Percentiles rank a stretch among this genome's conserved stretches.
phyloP scores from a whole-genome alignment of 2,113 vertebrate species.

The Bombycilla garrulus region DNA sequence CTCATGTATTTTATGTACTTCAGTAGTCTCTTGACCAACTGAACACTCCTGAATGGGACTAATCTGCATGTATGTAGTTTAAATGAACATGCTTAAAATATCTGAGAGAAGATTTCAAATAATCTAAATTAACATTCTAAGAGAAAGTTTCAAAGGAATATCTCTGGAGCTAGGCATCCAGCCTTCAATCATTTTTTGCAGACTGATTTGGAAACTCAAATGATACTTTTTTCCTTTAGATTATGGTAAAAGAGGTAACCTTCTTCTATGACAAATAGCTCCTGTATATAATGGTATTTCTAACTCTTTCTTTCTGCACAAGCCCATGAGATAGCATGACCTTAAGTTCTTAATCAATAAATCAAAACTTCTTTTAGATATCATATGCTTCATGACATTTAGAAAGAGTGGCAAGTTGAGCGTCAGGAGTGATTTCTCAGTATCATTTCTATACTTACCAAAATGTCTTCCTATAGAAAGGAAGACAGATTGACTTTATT shows the following conservation, averaged over 20 bases:
- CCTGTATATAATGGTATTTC: neutral
- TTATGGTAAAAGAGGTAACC: neutral
- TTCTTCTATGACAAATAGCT: neutral
- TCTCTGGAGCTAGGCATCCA: neutral
- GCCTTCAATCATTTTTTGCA: neutral
- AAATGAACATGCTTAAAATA: neutral
- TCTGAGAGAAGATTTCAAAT: neutral
- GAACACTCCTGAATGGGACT: neutral
- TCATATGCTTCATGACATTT: neutral
- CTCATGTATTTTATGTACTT: neutral
- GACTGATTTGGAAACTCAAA: neutral
- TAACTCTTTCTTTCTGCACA: neutral
- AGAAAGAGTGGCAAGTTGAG: neutral
- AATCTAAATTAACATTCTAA: neutral
- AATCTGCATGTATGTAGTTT: neutral
- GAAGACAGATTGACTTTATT: neutral
- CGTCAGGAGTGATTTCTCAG: neutral
- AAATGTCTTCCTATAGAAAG: neutral
- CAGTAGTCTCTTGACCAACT: neutral
- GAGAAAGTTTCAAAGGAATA: neutral
- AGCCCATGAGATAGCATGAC: neutral
- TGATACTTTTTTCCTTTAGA: neutral
- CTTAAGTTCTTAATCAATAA: conserved; percentile 43
- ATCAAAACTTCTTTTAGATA: conserved; percentile 17
- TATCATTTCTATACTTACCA: neutral